Evolutionary conservation across 2,113 vertebrate species (phyloP).

Genomic region (Pseudopipra pipra): DNA sequence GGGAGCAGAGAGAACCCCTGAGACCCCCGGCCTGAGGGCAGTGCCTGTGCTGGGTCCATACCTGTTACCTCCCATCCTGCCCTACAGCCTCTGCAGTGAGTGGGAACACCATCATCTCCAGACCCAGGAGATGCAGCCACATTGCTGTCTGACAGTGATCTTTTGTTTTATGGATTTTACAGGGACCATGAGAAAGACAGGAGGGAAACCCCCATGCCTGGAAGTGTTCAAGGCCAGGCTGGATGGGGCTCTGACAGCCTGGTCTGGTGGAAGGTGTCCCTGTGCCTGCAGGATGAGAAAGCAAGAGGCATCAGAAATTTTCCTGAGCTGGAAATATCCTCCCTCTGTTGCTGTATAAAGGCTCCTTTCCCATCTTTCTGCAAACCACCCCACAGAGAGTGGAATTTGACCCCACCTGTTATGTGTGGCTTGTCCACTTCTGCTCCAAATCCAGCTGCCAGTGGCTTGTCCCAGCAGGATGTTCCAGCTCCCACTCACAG

Average conservation of each 20-base stretch:
- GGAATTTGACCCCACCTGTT: background rate
- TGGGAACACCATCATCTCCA: background rate
- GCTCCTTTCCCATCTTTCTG: background rate
- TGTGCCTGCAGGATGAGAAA: background rate
- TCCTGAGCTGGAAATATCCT: background rate
- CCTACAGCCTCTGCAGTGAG: background rate
- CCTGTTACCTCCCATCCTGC: background rate
- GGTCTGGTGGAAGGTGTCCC: background rate
- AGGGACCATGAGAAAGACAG: background rate
- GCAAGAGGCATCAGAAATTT: background rate
- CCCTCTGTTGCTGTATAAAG: background rate
- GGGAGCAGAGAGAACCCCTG: fast-evolving
- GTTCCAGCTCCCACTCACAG: background rate
- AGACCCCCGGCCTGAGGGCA: background rate
- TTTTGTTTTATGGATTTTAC: background rate
- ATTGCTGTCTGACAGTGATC: background rate
- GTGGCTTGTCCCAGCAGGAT: background rate
- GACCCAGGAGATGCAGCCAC: background rate
- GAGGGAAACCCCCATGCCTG: background rate
- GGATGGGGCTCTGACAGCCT: background rate
- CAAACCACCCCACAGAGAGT: background rate
- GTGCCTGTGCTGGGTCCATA: fast-evolving
- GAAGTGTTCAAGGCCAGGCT: background rate
- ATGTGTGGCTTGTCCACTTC: background rate
- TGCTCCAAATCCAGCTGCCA: background rate